Base-by-base conservation (phyloP, 2,888 invertebrate species). In the Sarcophaga carnaria region DNA sequence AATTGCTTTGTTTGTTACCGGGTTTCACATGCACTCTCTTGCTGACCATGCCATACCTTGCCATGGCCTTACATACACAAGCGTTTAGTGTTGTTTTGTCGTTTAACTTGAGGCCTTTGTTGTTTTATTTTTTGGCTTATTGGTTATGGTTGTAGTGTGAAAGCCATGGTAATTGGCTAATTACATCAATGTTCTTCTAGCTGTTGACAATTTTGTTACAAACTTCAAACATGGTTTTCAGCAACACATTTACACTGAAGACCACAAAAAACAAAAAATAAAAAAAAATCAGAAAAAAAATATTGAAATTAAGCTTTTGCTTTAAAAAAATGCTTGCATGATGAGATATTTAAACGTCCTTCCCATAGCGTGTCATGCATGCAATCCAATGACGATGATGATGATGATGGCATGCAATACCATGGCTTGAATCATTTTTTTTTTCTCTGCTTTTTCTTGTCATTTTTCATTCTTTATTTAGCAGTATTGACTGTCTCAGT, bases 151-250 rank as follows among this genome's bases (percentile, higher is more conserved):
- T 87, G 82, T 87, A 88, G 91, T 91, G 91, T 90, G 91, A 91
- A 91, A 90, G 89, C 88, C 89, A 84, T 90, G 90, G 90, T 91
- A 91, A 91, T 91, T 91, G 91, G 89, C 90, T 91, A 91, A 91
- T 91, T 91, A 90, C 89, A 89, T 78, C 84, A 82, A 69, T 84
- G 87, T 87, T 82, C 11, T 78, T 84, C 80, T 82, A 81, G 81
- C 83, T 87, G 87, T 87, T 87, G 84, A 84, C 83, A 87, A 81
- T 87, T 87, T 81, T 81, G 83, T 87, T 84, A 87, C 81, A 82
- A 79, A 83, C 83, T 79, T 80, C 49, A 76, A 83, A 80, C 88
- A 80, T 81, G 81, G 49, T 63, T 60, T 82, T 82, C 25, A 22
- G 14, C 49, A 77, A 69, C 14, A 49, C 54, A 49, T 3, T 47